These are phyloP conservation scores for Arrhamphus sclerolepis DNA, from an alignment of 2,797 vertebrate genomes.

Conservation along the genomic window DNA sequence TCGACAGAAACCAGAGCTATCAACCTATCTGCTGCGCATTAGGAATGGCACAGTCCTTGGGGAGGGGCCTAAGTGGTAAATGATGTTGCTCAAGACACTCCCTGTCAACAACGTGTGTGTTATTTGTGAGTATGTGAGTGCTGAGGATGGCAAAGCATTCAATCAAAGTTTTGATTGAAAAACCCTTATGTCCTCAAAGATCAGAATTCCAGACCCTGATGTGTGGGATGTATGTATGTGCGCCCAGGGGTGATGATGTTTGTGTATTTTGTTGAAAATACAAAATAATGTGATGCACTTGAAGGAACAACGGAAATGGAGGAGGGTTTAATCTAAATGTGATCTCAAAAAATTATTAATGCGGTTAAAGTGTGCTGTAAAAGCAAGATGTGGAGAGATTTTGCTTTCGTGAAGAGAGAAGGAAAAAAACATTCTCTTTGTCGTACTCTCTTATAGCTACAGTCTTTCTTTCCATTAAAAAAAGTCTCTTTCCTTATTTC, in stretches of 20 bases:
- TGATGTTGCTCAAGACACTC: constrained; percentile 80
- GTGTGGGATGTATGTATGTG: constrained; percentile 21
- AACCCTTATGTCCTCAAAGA: constrained; percentile 70
- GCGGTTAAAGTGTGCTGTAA: constrained; percentile 28
- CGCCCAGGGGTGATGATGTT: constrained; percentile 7
- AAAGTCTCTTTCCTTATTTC: no score
- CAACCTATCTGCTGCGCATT: constrained; percentile 77
- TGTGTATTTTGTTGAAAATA: constrained; percentile 26
- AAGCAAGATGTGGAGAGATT: constrained; percentile 10
- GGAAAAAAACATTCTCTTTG: constrained; percentile 21
- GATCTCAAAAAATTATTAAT: constrained; percentile 35
- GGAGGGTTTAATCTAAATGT: constrained; percentile 22
- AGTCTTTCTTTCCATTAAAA: constrained; percentile 11
- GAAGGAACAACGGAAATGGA: constrained; percentile 5
- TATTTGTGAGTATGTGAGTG: constrained; percentile 66
- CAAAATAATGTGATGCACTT: neutral
- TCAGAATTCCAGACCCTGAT: constrained; percentile 61
- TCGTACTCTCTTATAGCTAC: constrained; percentile 19
- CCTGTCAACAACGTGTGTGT: constrained; percentile 78
- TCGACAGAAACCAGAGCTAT: constrained; percentile 82
- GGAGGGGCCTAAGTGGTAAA: constrained; percentile 83
- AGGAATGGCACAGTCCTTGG: constrained; percentile 80
- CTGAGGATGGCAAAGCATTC: constrained; percentile 80
- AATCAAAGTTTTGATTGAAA: constrained; percentile 79
- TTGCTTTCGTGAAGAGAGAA: constrained; percentile 18